phyloP scores from a whole-genome alignment of 2,797 vertebrate genomes.

The Phoeniculus purpureus region DNA sequence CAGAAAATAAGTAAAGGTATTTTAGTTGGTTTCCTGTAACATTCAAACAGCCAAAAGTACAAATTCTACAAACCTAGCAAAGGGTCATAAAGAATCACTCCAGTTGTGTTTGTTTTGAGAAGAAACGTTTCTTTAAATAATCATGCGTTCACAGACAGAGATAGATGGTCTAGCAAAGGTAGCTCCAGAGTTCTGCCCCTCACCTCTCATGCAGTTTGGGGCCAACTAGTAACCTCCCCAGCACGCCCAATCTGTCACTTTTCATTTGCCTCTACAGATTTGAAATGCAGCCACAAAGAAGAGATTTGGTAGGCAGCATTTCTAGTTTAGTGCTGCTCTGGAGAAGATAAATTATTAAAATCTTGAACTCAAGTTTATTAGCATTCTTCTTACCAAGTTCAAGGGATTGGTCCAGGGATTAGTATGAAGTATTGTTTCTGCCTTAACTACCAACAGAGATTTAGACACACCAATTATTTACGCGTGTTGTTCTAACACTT shows the following conservation, averaged over 20 bases:
- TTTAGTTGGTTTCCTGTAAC: not conserved
- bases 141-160: not conserved
- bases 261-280: not conserved
- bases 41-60: conserved; percentile 15
- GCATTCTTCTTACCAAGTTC: not conserved
- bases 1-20: conserved; percentile 32
- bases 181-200: not conserved
- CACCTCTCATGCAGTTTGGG: not conserved
- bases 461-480: not conserved
- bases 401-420: not conserved
- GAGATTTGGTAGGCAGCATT: not conserved
- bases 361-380: not conserved
- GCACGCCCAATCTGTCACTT: not conserved
- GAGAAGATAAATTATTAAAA: not conserved
- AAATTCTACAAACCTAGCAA: conserved; percentile 1
- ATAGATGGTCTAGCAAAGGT: not conserved
- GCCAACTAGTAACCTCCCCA: not conserved
- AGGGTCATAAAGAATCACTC: not conserved
- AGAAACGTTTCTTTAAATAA: conserved; percentile 15
- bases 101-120: conserved; percentile 22
- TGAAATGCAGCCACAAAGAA: not conserved
- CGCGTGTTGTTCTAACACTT: not conserved
- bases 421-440: not conserved
- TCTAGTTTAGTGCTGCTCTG: not conserved
- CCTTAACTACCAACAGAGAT: not conserved